Evolutionary conservation across 1,140 invertebrate species (phyloP).

Genomic region (Apis florea): DNA sequence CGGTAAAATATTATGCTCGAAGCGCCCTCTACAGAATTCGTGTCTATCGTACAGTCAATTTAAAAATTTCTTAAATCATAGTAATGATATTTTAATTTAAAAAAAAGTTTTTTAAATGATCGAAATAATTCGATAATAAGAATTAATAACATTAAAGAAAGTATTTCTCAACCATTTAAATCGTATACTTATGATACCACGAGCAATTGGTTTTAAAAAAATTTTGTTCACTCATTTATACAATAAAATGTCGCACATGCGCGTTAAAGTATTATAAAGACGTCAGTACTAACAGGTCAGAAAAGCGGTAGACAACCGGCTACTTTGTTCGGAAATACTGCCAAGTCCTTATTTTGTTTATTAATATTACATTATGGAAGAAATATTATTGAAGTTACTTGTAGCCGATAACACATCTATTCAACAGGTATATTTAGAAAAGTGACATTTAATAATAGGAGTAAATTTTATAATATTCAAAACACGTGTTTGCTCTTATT

Average conservation of each 20-base stretch:
- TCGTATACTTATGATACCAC: too few species aligned
- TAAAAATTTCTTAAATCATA: neutral
- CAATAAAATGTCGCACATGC: neutral
- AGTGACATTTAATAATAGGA: constrained; percentile 3
- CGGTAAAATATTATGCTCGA: neutral
- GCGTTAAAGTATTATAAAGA: neutral
- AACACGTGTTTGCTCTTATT: constrained; percentile 62
- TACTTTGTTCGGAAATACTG: constrained; percentile 25
- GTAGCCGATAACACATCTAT: constrained; percentile 81
- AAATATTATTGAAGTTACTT: constrained; percentile 80
- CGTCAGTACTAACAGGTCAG: constrained; percentile 45
- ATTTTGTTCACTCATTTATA: neutral
- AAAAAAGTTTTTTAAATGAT: neutral
- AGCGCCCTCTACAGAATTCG: neutral
- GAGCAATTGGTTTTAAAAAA: neutral
- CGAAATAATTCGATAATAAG: neutral
- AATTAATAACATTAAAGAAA: too few species aligned
- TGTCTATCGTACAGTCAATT: constrained; percentile 3
- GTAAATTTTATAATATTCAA: constrained; percentile 1
- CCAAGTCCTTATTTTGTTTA: constrained; percentile 33
- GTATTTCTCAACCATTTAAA: neutral
- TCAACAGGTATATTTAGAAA: constrained; percentile 78
- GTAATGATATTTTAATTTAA: neutral
- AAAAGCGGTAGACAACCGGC: constrained; percentile 36
- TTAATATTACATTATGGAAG: constrained; percentile 76